Conservation (phyloP, 2,888 invertebrate genomes). For the Limnephilus marmoratus region DNA sequence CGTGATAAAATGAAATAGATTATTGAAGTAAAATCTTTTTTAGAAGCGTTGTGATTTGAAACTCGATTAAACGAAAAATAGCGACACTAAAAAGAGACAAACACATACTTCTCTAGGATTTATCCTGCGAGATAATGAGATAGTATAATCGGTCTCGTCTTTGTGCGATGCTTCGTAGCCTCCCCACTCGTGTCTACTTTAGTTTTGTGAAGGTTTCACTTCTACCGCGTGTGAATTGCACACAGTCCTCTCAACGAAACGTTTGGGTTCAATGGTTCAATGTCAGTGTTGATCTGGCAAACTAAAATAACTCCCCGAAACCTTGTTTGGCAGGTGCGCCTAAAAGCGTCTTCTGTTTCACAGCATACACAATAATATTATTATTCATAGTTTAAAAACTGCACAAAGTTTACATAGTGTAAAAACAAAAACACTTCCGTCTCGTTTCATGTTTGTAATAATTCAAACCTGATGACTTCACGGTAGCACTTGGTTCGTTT, state of each 20-base stretch:
- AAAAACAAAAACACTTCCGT: not conserved
- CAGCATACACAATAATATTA: not conserved
- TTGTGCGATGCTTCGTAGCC: no score
- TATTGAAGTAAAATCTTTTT: no score
- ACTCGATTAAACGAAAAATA: no score
- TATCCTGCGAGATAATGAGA: no score
- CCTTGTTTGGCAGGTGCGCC: not conserved
- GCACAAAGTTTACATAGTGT: not conserved
- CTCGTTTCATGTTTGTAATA: conserved; percentile 2
- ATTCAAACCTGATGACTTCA: not conserved
- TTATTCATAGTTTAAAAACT: not conserved
- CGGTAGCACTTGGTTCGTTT: not conserved
- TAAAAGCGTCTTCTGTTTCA: not conserved
- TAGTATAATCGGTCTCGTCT: no score
- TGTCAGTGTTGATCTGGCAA: not conserved
- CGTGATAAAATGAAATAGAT: no score
- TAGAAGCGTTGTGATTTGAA: no score
- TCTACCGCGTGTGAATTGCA: no score
- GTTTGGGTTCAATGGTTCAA: not conserved
- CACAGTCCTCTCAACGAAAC: not conserved
- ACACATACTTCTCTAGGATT: no score
- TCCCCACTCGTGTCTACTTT: no score
- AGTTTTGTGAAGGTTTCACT: no score
- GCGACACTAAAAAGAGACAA: no score
- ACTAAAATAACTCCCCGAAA: not conserved